These are phyloP conservation scores for Caradrina kadenii DNA, from an alignment of 2,888 invertebrate species.

Conservation along the genomic window DNA sequence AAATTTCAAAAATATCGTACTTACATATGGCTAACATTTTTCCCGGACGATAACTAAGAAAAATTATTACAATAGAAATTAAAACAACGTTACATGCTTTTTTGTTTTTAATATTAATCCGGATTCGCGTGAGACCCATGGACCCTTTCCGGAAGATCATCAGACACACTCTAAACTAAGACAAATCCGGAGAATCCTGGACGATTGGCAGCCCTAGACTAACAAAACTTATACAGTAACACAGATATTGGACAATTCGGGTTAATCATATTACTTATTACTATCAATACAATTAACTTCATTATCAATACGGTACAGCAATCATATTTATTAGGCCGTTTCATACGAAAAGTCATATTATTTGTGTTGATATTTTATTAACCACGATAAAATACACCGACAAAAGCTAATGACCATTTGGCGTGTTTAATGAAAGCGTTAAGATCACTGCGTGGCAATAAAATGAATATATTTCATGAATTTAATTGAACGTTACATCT, in stretches of 20 bases:
- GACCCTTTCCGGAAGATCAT: no score
- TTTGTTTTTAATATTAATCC: no score
- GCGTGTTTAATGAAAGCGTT: conserved; percentile 70
- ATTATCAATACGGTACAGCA: conserved; percentile 17
- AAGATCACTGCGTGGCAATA: conserved; percentile 66
- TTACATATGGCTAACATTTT: no score
- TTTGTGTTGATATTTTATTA: conserved; percentile 14
- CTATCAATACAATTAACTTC: conserved; percentile 8
- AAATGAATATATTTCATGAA: conserved; percentile 71
- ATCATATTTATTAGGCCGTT: conserved; percentile 35
- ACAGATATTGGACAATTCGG: conserved; percentile 1
- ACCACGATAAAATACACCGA: conserved; percentile 21
- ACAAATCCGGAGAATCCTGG: no score
- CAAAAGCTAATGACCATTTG: conserved; percentile 66
- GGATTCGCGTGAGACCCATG: no score
- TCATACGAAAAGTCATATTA: not conserved
- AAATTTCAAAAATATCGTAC: no score
- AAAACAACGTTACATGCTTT: no score
- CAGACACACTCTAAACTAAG: no score
- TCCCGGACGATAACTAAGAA: no score
- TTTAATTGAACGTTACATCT: conserved; percentile 69
- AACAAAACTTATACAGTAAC: conserved; percentile 5
- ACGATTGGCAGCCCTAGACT: not conserved
- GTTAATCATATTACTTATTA: not conserved
- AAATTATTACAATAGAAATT: no score